Base-by-base conservation (phyloP, 2,888 invertebrate species). In the Ryuthela nishihirai region DNA sequence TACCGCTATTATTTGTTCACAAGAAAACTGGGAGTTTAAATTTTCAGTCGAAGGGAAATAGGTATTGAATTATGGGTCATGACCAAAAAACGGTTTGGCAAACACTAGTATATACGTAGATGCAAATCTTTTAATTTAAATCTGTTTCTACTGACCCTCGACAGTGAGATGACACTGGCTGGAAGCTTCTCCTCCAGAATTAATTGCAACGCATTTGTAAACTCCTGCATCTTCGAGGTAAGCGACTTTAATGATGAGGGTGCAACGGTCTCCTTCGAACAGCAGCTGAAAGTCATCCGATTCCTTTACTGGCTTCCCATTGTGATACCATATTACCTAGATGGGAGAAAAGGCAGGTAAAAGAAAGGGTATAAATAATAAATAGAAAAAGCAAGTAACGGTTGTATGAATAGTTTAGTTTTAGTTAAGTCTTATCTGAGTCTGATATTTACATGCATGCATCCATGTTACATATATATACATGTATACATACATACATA, bases 161-260 rank as follows among this genome's bases (percentile, higher is more conserved):
- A 92, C 90, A 62, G 75, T 81, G 55, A 89, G 77, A 26, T 77
- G 76, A 70, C 87, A 87, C 58, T 80, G 78, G 70, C 86, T 87
- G 6, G 83, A 83, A 85, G 73, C 82, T 64, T 89, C 86, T 0
- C 92, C 92, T 69, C 83, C 85, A 66, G 84, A 84, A 74, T 94
- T 95, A 52, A 79, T 80, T n/a, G 93, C 92, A 24, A 82, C 83
- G 74, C 92, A 93, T 62, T 85, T 83, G 77, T 95, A 98, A 23
- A 76, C 75, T 2, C 91, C 93, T 4, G 87, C 87, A 74, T 97
- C 97, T 2, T 78, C 72, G 1, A 81, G 80, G 60, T 80, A 82
- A 0, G 94, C 92, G 67, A 87, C 85, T 0, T 85, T 82, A 65
- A 97, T 89, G 20, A 90, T 83, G 45, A 97, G 75, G 1, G 86